Evolutionary conservation across 2,113 vertebrate species (phyloP).

Genomic region (Eulacestoma nigropectus): DNA sequence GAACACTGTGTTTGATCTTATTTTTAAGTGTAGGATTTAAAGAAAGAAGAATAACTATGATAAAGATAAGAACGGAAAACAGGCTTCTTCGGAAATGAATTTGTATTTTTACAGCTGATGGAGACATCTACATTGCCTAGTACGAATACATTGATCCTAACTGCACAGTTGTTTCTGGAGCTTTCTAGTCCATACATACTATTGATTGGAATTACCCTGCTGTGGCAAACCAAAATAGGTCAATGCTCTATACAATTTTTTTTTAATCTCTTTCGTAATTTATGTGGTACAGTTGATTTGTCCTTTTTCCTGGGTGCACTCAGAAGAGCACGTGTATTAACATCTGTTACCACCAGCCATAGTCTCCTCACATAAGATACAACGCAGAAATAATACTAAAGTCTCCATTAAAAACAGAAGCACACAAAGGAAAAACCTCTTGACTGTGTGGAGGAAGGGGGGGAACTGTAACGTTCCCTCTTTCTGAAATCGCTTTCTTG

Average conservation of each 20-base stretch:
- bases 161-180: neutral
- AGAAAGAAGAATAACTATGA: conserved; percentile 3
- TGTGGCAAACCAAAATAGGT: neutral
- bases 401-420: neutral
- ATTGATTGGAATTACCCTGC: neutral
- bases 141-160: neutral
- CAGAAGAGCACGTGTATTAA: neutral
- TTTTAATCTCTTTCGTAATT: neutral
- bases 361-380: neutral
- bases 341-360: neutral
- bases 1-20: conserved; percentile 50
- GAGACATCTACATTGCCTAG: neutral
- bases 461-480: neutral
- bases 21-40: conserved; percentile 52
- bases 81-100: neutral
- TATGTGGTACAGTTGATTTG: neutral
- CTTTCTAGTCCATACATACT: neutral
- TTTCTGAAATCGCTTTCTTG: neutral
- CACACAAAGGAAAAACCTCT: neutral
- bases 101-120: neutral
- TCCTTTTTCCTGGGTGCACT: neutral
- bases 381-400: neutral
- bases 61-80: neutral
- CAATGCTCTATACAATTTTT: neutral
- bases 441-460: neutral